Evolutionary conservation across 2,888 invertebrate genomes (phyloP).

Genomic region (Mesorhabditis sp.): DNA sequence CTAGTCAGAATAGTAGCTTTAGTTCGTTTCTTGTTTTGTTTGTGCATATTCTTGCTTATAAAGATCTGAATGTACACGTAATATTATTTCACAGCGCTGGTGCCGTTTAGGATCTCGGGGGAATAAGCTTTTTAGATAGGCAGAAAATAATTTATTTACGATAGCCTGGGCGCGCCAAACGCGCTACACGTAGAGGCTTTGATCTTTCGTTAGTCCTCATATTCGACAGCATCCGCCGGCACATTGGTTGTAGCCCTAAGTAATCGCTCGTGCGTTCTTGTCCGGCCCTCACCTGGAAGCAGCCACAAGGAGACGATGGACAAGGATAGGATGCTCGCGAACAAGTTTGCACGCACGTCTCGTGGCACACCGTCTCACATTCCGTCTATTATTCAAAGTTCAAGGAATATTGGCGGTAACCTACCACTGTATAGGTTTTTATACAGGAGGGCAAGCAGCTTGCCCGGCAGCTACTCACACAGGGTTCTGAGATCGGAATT

Average conservation of each 20-base stretch:
- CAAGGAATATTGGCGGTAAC: neutral
- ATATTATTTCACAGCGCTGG: no score
- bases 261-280: neutral
- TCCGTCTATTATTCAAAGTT: neutral
- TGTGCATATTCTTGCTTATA: no score
- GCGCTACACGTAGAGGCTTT: no score
- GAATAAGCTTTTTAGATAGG: no score
- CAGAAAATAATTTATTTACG: no score
- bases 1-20: no score
- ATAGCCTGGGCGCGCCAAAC: no score
- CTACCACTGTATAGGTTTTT: neutral
- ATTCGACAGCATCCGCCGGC: neutral
- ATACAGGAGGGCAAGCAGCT: constrained; percentile 2
- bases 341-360: neutral
- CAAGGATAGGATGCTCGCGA: neutral
- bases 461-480: constrained; percentile 2
- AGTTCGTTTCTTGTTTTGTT: no score
- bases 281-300: neutral
- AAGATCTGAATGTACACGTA: no score
- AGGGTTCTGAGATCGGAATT: neutral
- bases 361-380: constrained; percentile 5
- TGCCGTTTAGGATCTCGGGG: no score
- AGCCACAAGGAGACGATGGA: neutral
- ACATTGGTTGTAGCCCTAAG: constrained; percentile 2
- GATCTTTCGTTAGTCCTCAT: no score